phyloP scores from a whole-genome alignment of 2,113 vertebrate genomes.

The Corapipo altera region DNA sequence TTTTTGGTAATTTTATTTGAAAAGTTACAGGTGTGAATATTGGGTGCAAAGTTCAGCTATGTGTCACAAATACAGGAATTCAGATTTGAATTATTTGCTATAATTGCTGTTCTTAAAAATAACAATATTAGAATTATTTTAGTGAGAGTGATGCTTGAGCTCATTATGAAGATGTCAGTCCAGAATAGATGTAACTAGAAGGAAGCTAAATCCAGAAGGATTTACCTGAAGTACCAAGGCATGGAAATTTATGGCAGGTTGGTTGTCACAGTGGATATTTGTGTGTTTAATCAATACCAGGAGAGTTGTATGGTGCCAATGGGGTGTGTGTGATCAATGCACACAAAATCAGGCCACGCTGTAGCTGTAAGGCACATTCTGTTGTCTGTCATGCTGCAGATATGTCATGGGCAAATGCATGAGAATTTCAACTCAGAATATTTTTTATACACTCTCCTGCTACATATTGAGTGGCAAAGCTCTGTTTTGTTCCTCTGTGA shows the following conservation, averaged over 20 bases:
- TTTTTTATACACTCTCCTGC: not conserved
- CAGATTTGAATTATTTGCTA: not conserved
- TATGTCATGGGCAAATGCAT: not conserved
- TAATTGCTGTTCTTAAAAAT: not conserved
- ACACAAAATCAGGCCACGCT: not conserved
- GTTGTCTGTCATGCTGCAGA: not conserved
- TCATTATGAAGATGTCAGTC: not conserved
- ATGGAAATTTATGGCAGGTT: not conserved
- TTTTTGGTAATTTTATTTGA: not conserved
- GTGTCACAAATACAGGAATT: not conserved
- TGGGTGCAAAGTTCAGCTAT: accelerated
- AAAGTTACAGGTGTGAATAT: not conserved
- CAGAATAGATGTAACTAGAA: not conserved
- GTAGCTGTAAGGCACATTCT: not conserved
- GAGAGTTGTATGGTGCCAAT: not conserved
- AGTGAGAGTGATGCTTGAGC: not conserved
- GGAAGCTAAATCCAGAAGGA: not conserved
- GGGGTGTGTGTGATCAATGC: not conserved
- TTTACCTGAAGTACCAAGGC: not conserved
- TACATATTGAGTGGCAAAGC: not conserved
- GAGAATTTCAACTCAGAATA: not conserved
- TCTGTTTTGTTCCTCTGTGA: not conserved
- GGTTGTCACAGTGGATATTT: not conserved
- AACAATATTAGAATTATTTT: not conserved
- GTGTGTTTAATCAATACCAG: not conserved